Evolutionary conservation across 1,140 invertebrate species (phyloP), one percentile per base, ranked within the genome.

Genomic region (Daktulosphaira vitifoliae): DNA sequence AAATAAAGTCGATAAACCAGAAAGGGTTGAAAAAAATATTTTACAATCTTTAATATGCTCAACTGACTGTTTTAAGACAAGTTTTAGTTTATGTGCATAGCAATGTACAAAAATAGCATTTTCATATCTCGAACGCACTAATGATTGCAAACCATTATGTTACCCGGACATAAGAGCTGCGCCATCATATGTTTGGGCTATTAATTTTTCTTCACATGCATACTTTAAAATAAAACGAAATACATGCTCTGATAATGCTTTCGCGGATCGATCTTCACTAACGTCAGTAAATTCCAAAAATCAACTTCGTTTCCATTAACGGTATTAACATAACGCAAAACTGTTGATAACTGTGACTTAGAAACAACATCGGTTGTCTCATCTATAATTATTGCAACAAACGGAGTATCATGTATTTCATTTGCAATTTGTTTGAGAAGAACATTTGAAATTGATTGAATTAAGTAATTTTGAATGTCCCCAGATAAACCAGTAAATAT

Each of bases 251-350:
- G 48, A 1, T 54, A 46, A 66, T 11, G 1, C 26, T 23, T 42
- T 42, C 1, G 11, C 37, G 15, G 50, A 37, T 25, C 1, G 22
- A 33, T 26, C n/a, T n/a, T 5, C 25, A 6, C 23, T n/a, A 20
- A 54, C 23, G 22, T 54, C 20, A n/a, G 13, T 22, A 53, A 66
- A 44, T 15, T 33, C 1, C 25, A 53, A 20, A 53, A 87, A 71
- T 54, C 6, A 25, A 42, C 44, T 7, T 11, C 11, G 29, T 33
- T 6, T 77, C 79, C 11, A 75, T 80, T 3, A 76, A 80, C 11
- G 29, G n/a, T n/a, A 6, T 5, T 33, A 5, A 56, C 15, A 54
- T 39, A 54, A 15, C 52, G 37, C 18, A 54, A 22, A 22, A 54
- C 8, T n/a, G 1, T 39, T 15, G 33, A 39, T 39, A 39, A 23